Evolutionary conservation across 2,113 vertebrate genomes (phyloP), one percentile per base, ranked within the genome.

Genomic region (Prolemur simus): DNA sequence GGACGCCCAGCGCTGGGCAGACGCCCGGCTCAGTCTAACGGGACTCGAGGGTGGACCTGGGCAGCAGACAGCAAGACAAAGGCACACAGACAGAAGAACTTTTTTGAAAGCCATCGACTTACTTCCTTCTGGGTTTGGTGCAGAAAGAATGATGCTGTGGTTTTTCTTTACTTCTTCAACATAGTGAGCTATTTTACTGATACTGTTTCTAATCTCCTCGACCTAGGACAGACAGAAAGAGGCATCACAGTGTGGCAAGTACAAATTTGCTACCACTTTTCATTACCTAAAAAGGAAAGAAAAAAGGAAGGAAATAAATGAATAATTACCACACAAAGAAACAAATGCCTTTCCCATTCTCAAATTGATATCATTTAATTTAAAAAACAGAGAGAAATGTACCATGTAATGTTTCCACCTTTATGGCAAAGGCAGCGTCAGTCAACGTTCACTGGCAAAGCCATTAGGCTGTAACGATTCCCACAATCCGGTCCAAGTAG

Each of bases 131-230:
- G 99, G 99, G 98, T 99, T 99, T 54, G 99, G 99, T 56, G 99
- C 99, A 8, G 99, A 99, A 58, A 99, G 99, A 78, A 99, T 99
- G 97, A 98, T 99, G 98, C 99, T 99, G 98, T 99, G 99, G 37
- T 99, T 99, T 93, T 99, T 99, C 98, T 99, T 99, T 82, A 99
- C 99, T 63, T 99, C 99, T 84, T 99, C 99, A 82, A 99, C 99
- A 89, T 99, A 98, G 60, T 99, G 98, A 69, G 98, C 98, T 88
- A 99, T 99, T 96, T 99, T 99, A 82, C 99, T 98, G 78, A 99
- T 98, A 54, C 98, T 98, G 91, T 98, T 98, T 95, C 99, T 98
- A 23, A 99, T 98, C 97, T 99, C 99, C 89, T 99, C 99, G 90
- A 99, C 99, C 99, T 99, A 87, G 49, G 97, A 49, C 93, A 82